Evolutionary conservation across 2,888 invertebrate species (phyloP), one percentile per base, ranked within the genome.

Genomic region (Harmothoe impar): DNA sequence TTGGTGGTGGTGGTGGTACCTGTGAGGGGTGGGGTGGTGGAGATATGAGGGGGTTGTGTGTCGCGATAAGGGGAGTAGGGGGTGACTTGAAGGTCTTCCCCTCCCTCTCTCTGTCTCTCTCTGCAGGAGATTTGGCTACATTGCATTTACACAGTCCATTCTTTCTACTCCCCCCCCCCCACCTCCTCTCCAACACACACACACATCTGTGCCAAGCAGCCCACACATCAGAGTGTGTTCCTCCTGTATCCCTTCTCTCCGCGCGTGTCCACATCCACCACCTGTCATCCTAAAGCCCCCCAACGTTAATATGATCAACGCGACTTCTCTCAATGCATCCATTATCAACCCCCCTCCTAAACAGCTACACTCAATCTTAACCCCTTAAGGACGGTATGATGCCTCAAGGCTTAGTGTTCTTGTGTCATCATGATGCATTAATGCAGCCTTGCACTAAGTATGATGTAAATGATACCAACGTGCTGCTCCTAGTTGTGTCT

Each of bases 261-360:
- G 5, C 43, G 5, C 81, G 5, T 17, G 43, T 81, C 33, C 33
- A 77, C 77, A 31, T 77, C 33, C n/a, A 81, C 81, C 81, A 81
- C 81, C 81, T 81, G 81, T 81, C 81, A 81, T 7, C 5, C 15
- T 17, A 43, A 81, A 81, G 33, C 43, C 33, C 17, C 35, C 33
- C 77, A 29, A 31, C 25, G 31, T 81, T 81, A 81, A 81, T 81
- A 81, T 81, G 81, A 81, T 81, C 81, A 81, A 15, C 29, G 31
- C n/a, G 62, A 62, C 62, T 62, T 62, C 62, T 62, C 62, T 62
- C n/a, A 62, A 62, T 62, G 62, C 62, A 62, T n/a, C 62, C 62
- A 62, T n/a, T 62, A 20, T 20, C 62, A 20, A 5, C n/a, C 25
- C 77, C 20, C 77, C 29, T 17, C 31, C 77, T 25, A 17, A 10